A percentile compares a stretch with the other conserved stretches of the same genome.
phyloP scores from a whole-genome alignment of 2,888 invertebrate genomes.

The Agrilus mali region DNA sequence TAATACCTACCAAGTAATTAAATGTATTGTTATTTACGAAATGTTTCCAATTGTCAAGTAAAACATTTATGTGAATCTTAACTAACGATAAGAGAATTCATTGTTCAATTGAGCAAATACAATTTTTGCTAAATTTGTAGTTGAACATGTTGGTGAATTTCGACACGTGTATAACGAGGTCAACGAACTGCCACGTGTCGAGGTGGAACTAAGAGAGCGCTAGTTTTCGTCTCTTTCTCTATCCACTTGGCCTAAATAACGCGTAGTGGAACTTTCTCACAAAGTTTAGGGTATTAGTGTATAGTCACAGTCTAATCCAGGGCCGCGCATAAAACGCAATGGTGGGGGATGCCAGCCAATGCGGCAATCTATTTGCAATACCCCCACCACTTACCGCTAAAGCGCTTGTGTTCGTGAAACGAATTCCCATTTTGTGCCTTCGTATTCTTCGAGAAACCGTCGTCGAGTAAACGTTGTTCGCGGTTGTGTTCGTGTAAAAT shows the following conservation, averaged over 20 bases:
- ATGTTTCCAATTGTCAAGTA: too few species aligned
- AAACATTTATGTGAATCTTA: too few species aligned
- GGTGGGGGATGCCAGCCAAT: conserved; percentile 16
- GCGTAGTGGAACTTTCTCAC: conserved; percentile 15
- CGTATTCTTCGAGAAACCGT: conserved; percentile 18
- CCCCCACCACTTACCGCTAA: conserved; percentile 13
- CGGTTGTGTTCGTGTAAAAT: conserved; percentile 6
- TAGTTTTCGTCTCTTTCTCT: conserved; percentile 11
- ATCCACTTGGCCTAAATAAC: conserved; percentile 12
- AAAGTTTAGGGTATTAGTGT: conserved; percentile 12
- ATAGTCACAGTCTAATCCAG: conserved; percentile 17
- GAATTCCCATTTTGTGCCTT: conserved; percentile 12
- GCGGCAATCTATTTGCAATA: conserved; percentile 13
- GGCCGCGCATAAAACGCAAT: conserved; percentile 8
- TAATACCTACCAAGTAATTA: too few species aligned
- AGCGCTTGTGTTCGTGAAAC: conserved; percentile 15
- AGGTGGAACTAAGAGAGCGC: conserved; percentile 16
- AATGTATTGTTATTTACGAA: too few species aligned
- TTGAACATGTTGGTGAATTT: conserved; percentile 11
- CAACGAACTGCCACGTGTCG: conserved; percentile 27
- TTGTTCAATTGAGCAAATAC: too few species aligned
- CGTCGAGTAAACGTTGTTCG: conserved; percentile 9
- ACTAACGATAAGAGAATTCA: too few species aligned
- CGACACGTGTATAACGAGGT: conserved; percentile 23
- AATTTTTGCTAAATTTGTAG: too few species aligned